Conservation (phyloP, 2,113 vertebrate genomes). For the Sapayoa aenigma region DNA sequence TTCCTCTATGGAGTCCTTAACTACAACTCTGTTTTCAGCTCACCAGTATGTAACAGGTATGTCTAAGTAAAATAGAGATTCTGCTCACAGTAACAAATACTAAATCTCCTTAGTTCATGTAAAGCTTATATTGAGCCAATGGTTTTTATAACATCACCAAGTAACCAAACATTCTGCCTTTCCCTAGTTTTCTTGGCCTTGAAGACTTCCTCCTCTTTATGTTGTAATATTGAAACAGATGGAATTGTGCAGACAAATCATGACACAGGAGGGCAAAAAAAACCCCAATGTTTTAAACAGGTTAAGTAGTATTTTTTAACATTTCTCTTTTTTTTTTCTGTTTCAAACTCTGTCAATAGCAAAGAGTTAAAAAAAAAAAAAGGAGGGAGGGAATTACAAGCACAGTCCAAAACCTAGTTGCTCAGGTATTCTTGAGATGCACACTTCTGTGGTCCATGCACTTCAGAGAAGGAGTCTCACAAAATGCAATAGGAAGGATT, state of each 20-base stretch:
- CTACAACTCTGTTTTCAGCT: neutral
- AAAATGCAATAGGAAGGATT: neutral
- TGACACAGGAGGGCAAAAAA: neutral
- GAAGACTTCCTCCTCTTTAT: neutral
- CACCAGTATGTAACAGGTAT: neutral
- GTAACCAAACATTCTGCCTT: neutral
- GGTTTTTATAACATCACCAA: neutral
- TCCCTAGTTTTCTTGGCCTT: neutral
- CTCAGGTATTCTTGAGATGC: constrained; percentile 23
- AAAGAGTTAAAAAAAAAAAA: neutral
- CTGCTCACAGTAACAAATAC: neutral
- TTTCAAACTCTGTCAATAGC: neutral
- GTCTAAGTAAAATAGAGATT: neutral
- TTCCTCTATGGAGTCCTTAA: neutral
- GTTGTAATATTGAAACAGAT: neutral
- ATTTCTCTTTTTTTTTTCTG: neutral
- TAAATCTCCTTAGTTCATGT: neutral
- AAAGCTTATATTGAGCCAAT: neutral
- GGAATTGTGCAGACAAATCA: neutral
- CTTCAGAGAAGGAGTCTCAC: neutral
- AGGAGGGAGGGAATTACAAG: neutral
- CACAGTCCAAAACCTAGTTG: constrained; percentile 4
- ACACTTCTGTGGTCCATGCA: neutral
- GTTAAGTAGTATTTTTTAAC: neutral
- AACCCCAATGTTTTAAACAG: neutral